Conservation (phyloP, 2,113 vertebrate genomes). For the Prunella fulvescens region DNA sequence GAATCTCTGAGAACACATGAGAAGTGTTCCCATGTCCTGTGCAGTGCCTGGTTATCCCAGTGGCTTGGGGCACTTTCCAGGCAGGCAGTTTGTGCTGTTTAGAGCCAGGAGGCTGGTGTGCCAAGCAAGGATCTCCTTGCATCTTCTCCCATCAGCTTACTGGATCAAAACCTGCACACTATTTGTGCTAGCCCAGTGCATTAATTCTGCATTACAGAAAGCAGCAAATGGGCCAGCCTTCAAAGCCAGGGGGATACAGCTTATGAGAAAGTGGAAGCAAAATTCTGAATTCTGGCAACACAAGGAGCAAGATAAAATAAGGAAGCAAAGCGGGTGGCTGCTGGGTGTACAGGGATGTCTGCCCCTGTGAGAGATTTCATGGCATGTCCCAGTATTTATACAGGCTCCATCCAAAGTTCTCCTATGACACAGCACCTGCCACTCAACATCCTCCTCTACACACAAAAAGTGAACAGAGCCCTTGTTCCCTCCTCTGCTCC, state of each 20-base stretch:
- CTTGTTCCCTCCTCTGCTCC: neutral
- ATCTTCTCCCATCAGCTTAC: neutral
- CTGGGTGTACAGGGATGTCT: neutral
- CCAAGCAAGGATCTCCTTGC: neutral
- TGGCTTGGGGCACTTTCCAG: neutral
- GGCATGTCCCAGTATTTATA: neutral
- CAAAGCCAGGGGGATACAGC: neutral
- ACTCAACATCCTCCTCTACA: neutral
- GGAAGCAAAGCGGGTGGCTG: neutral
- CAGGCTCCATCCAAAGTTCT: neutral
- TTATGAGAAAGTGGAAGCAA: neutral
- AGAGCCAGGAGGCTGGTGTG: neutral
- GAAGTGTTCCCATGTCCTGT: neutral
- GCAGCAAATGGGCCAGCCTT: neutral
- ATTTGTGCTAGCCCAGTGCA: neutral
- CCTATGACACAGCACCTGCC: neutral
- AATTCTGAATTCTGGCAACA: neutral
- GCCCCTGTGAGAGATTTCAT: neutral
- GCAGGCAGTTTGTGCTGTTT: neutral
- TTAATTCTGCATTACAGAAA: neutral
- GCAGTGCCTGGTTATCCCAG: neutral
- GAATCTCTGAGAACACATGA: neutral
- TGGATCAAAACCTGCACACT: neutral
- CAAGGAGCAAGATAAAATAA: neutral
- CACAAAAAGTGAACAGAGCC: accelerated